A percentile compares a stretch with the other conserved stretches of the same genome.
These are phyloP conservation scores for Nysson spinosus DNA, from an alignment of 2,888 invertebrate species.

Conservation along the genomic window DNA sequence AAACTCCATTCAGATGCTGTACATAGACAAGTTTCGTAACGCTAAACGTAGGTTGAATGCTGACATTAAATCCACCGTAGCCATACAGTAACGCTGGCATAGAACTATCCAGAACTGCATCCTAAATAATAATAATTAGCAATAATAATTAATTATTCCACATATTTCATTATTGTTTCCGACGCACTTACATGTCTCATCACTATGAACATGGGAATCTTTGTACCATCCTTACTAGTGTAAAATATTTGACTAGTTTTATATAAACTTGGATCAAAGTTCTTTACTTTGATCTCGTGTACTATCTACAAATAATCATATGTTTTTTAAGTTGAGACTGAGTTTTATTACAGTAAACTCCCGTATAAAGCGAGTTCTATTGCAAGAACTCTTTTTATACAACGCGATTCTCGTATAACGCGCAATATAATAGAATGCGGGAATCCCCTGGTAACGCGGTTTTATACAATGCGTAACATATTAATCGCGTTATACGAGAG, in stretches of 20 bases:
- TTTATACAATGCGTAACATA: too few species aligned
- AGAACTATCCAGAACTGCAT: constrained; percentile 82
- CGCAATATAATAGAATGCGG: too few species aligned
- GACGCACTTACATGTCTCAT: constrained; percentile 85
- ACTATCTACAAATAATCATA: constrained; percentile 82
- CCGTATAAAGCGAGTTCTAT: too few species aligned
- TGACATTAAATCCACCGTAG: constrained; percentile 98
- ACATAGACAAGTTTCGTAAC: constrained; percentile 92
- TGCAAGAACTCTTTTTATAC: too few species aligned
- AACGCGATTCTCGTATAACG: too few species aligned
- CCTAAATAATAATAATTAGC: constrained; percentile 79
- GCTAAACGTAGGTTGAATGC: constrained; percentile 93
- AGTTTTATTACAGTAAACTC: too few species aligned
- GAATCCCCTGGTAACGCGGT: too few species aligned
- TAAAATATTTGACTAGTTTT: constrained; percentile 95
- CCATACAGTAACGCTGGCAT: constrained; percentile 94
- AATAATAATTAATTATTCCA: background rate
- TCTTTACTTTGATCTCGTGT: constrained; percentile 90
- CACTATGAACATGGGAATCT: constrained; percentile 97
- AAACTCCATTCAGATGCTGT: constrained; percentile 91
- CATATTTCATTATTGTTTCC: background rate
- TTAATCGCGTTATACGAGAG: too few species aligned
- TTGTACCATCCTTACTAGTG: constrained; percentile 93
- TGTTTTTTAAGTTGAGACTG: background rate
- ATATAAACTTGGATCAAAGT: constrained; percentile 88